phyloP scores from a whole-genome alignment of 2,888 invertebrate genomes.

The Homarus gammarus region DNA sequence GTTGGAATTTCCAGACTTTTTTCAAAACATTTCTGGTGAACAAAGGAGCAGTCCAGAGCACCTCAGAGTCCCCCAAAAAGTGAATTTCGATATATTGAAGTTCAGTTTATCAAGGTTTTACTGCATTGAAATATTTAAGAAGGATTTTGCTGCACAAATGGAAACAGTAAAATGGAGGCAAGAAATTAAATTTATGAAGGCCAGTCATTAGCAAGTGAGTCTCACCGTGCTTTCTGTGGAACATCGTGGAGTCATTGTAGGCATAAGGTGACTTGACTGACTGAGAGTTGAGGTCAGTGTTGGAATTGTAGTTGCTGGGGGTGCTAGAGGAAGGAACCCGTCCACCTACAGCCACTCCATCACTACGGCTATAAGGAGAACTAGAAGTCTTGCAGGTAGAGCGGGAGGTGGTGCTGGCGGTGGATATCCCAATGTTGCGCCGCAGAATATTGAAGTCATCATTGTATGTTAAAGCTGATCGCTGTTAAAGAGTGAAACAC shows the following conservation, averaged over 20 bases:
- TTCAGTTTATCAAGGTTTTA: no score
- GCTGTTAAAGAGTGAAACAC: conserved; percentile 78
- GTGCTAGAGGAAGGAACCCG: conserved; percentile 67
- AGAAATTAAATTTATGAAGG: no score
- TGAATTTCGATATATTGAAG: no score
- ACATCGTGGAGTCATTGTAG: conserved; percentile 75
- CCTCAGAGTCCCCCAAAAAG: no score
- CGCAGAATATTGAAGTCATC: conserved; percentile 79
- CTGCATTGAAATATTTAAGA: no score
- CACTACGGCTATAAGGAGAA: conserved; percentile 85
- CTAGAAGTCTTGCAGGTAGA: conserved; percentile 97
- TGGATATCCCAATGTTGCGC: conserved; percentile 90
- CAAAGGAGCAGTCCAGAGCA: no score
- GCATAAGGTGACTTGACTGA: conserved; percentile 76
- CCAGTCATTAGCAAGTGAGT: no score
- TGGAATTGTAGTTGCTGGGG: conserved; percentile 74
- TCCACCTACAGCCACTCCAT: conserved; percentile 54
- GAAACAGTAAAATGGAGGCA: no score
- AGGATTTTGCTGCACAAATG: no score
- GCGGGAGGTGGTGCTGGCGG: conserved; percentile 95
- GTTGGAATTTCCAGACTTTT: no score
- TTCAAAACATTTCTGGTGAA: no score
- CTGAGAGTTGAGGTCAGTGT: conserved; percentile 73
- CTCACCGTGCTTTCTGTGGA: conserved; percentile 75
- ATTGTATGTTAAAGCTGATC: conserved; percentile 90